Percentiles rank a stretch among this genome's conserved stretches.
Conservation (phyloP, 2,113 vertebrate species). For the Porphyrio hochstetteri region DNA sequence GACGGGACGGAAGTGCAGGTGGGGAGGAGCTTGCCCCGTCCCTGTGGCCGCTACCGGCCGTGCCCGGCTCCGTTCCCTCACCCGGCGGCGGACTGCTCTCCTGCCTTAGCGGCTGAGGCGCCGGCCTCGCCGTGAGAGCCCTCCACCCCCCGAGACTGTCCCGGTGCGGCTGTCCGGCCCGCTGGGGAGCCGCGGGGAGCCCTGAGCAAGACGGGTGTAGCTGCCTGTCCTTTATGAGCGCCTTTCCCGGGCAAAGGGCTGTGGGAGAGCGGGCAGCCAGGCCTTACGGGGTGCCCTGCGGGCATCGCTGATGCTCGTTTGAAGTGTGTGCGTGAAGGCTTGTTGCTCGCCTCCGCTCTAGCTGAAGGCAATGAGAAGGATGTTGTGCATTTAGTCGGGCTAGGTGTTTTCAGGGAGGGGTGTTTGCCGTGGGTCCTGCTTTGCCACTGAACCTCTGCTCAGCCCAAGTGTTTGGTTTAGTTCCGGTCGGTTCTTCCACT, state of each 20-base stretch:
- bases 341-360: rapidly evolving
- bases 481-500: background rate
- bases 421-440: background rate
- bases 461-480: background rate
- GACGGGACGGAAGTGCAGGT: background rate
- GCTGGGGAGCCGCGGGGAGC: no score
- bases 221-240: no score
- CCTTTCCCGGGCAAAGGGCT: no score
- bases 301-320: rapidly evolving
- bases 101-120: background rate
- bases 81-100: background rate
- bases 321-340: background rate
- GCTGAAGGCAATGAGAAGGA: background rate
- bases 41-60: rapidly evolving
- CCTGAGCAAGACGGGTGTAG: background rate
- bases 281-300: background rate
- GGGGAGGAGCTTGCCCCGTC: rapidly evolving
- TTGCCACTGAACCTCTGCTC: background rate
- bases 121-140: background rate
- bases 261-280: background rate
- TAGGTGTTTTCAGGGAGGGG: background rate
- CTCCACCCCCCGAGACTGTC: background rate
- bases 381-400: rapidly evolving
- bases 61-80: background rate
- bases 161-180: background rate